Evolutionary conservation across 1,140 invertebrate genomes (phyloP).

Genomic region (Ceratina japonica): DNA sequence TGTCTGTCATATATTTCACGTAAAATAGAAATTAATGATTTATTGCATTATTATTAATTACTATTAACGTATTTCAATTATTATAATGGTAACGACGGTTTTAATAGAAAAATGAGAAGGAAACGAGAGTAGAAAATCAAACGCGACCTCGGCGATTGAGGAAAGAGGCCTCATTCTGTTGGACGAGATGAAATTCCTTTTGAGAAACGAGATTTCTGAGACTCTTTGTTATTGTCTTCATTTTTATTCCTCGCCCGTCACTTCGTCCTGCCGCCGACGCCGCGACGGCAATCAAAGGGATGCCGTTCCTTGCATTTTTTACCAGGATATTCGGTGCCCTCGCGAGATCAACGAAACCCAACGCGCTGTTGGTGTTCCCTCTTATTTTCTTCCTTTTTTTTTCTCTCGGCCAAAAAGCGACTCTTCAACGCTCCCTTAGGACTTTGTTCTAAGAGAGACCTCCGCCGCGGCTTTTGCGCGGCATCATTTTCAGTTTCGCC

Average conservation of each 20-base stretch:
- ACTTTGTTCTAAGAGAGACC: background rate
- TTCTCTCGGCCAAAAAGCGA: background rate
- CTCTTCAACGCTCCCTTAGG: background rate
- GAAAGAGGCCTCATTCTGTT: background rate
- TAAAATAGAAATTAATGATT: too few species aligned
- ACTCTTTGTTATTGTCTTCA: conserved; percentile 27
- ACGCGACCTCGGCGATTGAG: background rate
- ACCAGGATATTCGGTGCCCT: conserved; percentile 16
- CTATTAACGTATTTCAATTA: too few species aligned
- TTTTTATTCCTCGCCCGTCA: conserved; percentile 21
- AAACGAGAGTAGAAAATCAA: background rate
- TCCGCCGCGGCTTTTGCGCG: background rate
- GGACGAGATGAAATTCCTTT: conserved; percentile 25
- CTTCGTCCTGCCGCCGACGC: background rate
- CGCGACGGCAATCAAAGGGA: conserved; percentile 20
- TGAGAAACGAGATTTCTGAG: conserved; percentile 31
- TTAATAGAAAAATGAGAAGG: background rate
- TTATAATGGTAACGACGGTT: too few species aligned
- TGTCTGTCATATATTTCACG: too few species aligned
- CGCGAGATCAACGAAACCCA: background rate
- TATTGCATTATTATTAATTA: too few species aligned
- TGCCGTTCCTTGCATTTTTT: conserved; percentile 9
- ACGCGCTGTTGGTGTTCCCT: background rate
- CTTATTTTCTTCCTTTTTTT: background rate
- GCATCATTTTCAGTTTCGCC: background rate